Evolutionary conservation across 2,888 invertebrate species (phyloP).

Genomic region (Drosophila atripex): DNA sequence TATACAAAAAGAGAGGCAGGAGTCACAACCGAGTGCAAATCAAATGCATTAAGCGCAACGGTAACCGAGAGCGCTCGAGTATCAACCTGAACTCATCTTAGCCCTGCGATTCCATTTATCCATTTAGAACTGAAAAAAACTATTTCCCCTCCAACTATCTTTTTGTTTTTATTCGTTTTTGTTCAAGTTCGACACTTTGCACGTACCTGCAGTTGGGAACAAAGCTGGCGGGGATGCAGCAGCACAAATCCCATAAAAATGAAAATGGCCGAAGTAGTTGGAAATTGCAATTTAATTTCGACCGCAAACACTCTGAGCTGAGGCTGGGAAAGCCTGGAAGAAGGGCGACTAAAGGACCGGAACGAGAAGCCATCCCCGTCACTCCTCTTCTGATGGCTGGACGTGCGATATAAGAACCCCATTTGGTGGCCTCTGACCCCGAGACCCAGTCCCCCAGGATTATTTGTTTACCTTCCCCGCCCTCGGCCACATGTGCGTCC

Average conservation of each 20-base stretch:
- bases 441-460: constrained; percentile 16
- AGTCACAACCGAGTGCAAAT: constrained; percentile 53
- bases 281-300: constrained; percentile 77
- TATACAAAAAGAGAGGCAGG: not conserved
- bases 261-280: constrained; percentile 66
- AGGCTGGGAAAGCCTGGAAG: constrained; percentile 19
- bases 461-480: constrained; percentile 12
- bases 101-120: constrained; percentile 58
- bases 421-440: constrained; percentile 34
- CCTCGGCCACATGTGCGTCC: constrained; percentile 49
- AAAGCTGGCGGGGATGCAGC: constrained; percentile 52
- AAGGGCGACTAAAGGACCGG: not conserved
- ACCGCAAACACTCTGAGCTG: constrained; percentile 62
- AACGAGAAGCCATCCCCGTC: constrained; percentile 1
- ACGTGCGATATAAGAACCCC: constrained; percentile 42
- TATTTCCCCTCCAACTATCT: constrained; percentile 27
- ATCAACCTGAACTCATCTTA: constrained; percentile 36
- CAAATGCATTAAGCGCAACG: constrained; percentile 72
- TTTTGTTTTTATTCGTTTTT: constrained; percentile 7
- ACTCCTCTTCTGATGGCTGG: constrained; percentile 51
- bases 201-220: constrained; percentile 58
- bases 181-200: constrained; percentile 56
- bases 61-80: constrained; percentile 63
- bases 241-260: constrained; percentile 70
- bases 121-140: constrained; percentile 51